Evolutionary conservation across 2,888 invertebrate genomes (phyloP).

Genomic region (Sclerodermus sp.): DNA sequence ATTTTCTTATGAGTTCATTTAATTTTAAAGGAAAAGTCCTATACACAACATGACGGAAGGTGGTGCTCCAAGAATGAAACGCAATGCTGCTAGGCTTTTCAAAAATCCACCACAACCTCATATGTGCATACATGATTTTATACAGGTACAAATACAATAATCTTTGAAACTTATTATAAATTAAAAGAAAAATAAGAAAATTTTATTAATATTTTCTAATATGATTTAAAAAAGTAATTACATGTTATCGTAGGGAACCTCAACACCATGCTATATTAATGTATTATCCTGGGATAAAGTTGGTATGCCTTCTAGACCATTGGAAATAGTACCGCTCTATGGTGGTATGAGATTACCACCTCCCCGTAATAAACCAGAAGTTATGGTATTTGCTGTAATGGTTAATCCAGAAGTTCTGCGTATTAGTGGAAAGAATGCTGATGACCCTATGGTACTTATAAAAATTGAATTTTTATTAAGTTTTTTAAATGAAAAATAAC

Average conservation of each 20-base stretch:
- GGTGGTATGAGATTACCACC: conserved; percentile 73
- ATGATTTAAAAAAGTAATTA: too few species aligned
- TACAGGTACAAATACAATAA: conserved; percentile 50
- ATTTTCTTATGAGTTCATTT: too few species aligned
- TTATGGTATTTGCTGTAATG: conserved; percentile 73
- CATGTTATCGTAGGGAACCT: conserved; percentile 48
- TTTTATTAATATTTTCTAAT: conserved; percentile 1
- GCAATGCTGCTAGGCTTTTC: conserved; percentile 62
- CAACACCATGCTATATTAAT: conserved; percentile 60
- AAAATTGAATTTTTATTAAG: background rate
- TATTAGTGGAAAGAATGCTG: conserved; percentile 70
- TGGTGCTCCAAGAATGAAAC: conserved; percentile 40
- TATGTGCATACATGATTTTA: conserved; percentile 65
- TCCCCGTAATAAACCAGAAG: conserved; percentile 63
- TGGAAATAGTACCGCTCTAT: conserved; percentile 70
- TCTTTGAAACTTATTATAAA: too few species aligned
- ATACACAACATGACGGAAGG: conserved; percentile 48
- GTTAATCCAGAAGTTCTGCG: conserved; percentile 72
- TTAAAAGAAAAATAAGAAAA: too few species aligned
- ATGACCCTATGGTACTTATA: conserved; percentile 63
- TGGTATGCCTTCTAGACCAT: conserved; percentile 67
- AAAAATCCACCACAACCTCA: conserved; percentile 77
- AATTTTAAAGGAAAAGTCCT: too few species aligned
- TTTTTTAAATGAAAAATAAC: too few species aligned
- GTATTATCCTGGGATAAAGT: conserved; percentile 76